Conservation (phyloP, 92 coral and sea anemone genomes). For the Zoanthus sociatus region DNA sequence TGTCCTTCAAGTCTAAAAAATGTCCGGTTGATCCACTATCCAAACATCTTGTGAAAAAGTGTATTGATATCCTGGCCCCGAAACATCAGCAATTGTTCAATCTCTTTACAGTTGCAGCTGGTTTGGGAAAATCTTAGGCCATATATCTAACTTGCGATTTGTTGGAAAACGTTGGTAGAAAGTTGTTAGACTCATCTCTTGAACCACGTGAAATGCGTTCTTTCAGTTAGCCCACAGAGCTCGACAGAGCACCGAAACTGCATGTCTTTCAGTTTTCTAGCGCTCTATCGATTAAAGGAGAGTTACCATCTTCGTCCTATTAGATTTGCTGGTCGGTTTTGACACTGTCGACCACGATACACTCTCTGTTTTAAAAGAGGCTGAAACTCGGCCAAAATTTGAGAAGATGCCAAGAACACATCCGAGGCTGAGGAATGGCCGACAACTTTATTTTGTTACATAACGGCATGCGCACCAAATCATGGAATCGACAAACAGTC, state of each 20-base stretch:
- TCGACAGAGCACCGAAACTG: conserved; percentile 35
- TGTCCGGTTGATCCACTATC: conserved; percentile 34
- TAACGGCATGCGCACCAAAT: too few relatives aligned
- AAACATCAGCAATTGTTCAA: conserved; percentile 29
- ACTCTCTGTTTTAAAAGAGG: too few relatives aligned
- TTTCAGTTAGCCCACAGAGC: conserved; percentile 18
- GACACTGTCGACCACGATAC: conserved; percentile 12
- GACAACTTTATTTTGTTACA: too few relatives aligned
- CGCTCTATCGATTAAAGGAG: background rate
- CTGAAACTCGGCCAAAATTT: too few relatives aligned
- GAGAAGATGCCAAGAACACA: too few relatives aligned
- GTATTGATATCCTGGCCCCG: conserved; percentile 34
- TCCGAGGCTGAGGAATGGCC: too few relatives aligned
- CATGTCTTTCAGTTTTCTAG: conserved; percentile 12
- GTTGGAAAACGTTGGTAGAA: too few relatives aligned
- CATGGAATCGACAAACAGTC: too few relatives aligned
- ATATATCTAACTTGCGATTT: too few relatives aligned
- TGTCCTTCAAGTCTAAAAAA: conserved; percentile 25
- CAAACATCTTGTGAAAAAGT: conserved; percentile 26
- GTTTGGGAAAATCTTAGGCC: too few relatives aligned
- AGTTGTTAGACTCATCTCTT: background rate
- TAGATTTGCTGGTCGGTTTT: background rate
- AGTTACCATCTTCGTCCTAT: too few relatives aligned
- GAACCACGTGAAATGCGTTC: background rate
- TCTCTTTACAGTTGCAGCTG: background rate